Evolutionary conservation across 1,140 invertebrate genomes (phyloP).

Genomic region (Hetaerina americana): DNA sequence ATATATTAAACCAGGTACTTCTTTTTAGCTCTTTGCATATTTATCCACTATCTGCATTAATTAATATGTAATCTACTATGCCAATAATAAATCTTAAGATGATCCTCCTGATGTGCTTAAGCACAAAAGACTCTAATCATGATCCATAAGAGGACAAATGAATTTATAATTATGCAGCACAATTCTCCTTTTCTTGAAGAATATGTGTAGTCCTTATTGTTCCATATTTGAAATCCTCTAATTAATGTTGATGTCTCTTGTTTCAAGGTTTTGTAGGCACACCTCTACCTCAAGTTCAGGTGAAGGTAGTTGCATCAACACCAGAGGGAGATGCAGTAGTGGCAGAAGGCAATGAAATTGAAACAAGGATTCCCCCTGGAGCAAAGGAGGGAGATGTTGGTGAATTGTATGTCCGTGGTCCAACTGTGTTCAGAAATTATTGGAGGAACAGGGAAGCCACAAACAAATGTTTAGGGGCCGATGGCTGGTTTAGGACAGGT

Average conservation of each 20-base stretch:
- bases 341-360: conserved; percentile 26
- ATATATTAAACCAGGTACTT: too few relatives aligned
- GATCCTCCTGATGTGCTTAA: too few relatives aligned
- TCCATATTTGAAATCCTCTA: too few relatives aligned
- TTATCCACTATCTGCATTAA: too few relatives aligned
- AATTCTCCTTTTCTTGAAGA: too few relatives aligned
- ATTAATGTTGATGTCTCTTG: background rate
- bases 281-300: conserved; percentile 58
- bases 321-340: conserved; percentile 28
- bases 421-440: conserved; percentile 64
- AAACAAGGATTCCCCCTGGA: conserved; percentile 23
- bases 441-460: conserved; percentile 61
- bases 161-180: too few relatives aligned
- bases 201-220: too few relatives aligned
- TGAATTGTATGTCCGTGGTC: conserved; percentile 61
- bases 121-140: too few relatives aligned
- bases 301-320: conserved; percentile 36
- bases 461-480: conserved; percentile 52
- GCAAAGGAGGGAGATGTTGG: conserved; percentile 32
- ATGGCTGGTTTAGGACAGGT: conserved; percentile 82
- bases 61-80: too few relatives aligned
- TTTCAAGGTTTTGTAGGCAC: conserved; percentile 54
- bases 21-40: too few relatives aligned
- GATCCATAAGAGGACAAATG: too few relatives aligned
- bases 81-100: too few relatives aligned